Base-by-base conservation (phyloP, 2,113 vertebrate species). In the human region DNA sequence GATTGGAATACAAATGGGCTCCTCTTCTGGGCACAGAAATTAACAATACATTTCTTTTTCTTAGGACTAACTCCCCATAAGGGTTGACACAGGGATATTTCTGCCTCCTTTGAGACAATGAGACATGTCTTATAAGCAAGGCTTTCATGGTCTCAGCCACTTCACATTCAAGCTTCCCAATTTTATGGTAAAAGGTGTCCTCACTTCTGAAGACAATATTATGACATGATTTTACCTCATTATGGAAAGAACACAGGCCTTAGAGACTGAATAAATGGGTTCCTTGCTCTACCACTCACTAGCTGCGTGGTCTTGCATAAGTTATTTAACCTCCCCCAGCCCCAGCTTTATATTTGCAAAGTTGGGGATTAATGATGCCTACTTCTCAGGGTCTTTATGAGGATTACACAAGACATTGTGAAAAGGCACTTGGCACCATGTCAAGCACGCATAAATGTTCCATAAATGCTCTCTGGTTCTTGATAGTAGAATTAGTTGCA, bases 221-320 rank as follows among this genome's bases (percentile, higher is more conserved):
- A 75, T 52, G 45, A 45, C 89, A 72, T 80, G 38, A 94, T 93
- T 96, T 94, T 89, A 50, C 27, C 82, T 96, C 88, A 90, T 96
- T 95, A 89, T 50, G 75, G 55, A 82, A 86, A 89, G 68, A 93
- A 70, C 14, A 64, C 57, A 79, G 61, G 61, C 66, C 64, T 81
- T 83, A 25, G 48, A 97, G 40, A 85, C n/a, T 27, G 78, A 79
- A 81, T 88, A 86, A 59, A 79, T 79, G 86, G 59, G 18, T n/a
- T 96, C 12, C 23, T 61, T 80, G 78, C 48, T 94, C 72, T 43
- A 50, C 43, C 52, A 45, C 48, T 86, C 64, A 91, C 25, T 61
- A 70, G 30, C 52, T 88, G 73, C 27, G 8, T 89, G 78, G 81
- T 45, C 84, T 94, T 52, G 13, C 66, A 32, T 94, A 89, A 70